Evolutionary conservation across 2,888 invertebrate genomes (phyloP), one percentile per base, ranked within the genome.

Genomic region (Ariolimax columbianus): DNA sequence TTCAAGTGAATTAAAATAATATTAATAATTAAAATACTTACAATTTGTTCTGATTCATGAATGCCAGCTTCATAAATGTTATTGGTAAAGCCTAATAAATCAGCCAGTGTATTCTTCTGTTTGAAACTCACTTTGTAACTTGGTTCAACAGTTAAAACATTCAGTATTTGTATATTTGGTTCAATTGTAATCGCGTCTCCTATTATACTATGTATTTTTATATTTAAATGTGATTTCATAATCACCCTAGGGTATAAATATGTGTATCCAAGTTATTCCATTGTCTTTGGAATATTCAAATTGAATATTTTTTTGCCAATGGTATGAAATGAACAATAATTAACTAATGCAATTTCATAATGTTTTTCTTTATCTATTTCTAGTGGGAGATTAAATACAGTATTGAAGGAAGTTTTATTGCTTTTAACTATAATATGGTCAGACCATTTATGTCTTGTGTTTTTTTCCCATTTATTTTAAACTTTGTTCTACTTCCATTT

Each of bases 1-100:
- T 87, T 79, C 23, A 86, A 79, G 47, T 87, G 73, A 43, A 87
- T 82, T 38, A 82, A 66, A 9, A 87, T 38, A 36, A 43, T 82
- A 33, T 86, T 86, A 72, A 86, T 51, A 36, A 2, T 40, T 17
- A 86, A 59, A 66, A 86, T 86, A 30, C 83, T 83, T 43, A 84
- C 80, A 51, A 79, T 33, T 17, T 79, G 72, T 86, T 84, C 83
- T 23, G 83, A 78, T 40, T 84, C 83, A 30, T 80, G 70, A n/a
- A n/a, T 47, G 14, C 47, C 80, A n/a, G n/a, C 1, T 40, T 40
- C 33, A 30, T 63, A 78, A 6, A 59, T 78, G 6, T 59, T 40
- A 36, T 59, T 36, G n/a, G 14, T 3, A 78, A 55, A 78, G 4
- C 78, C 78, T 59, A 78, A 36, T 36, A 78, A 19, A 38, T 63